Conservation (phyloP, 2,888 invertebrate species). For the Vanessa cardui region DNA sequence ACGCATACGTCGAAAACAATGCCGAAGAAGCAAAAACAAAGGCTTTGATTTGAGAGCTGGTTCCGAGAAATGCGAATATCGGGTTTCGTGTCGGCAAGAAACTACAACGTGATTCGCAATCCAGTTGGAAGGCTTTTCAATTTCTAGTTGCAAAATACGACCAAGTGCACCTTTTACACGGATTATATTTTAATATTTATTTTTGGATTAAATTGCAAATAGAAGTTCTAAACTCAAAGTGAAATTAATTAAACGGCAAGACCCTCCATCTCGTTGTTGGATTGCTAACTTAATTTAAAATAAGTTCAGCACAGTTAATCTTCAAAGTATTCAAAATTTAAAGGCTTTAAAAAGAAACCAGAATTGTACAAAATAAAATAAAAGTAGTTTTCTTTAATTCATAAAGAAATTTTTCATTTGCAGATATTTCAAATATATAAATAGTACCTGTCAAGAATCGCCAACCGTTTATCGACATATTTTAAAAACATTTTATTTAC, state of each 20-base stretch:
- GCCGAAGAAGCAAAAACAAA: conserved; percentile 45
- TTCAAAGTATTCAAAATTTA: too few relatives aligned
- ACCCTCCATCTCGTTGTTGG: too few relatives aligned
- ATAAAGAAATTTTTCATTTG: conserved; percentile 23
- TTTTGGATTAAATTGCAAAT: neutral
- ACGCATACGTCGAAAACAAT: conserved; percentile 27
- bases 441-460: too few relatives aligned
- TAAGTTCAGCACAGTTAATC: too few relatives aligned
- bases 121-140: conserved; percentile 35
- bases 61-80: conserved; percentile 56
- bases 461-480: neutral
- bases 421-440: neutral
- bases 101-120: conserved; percentile 53
- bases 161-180: conserved; percentile 20
- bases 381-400: neutral
- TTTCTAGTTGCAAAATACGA: conserved; percentile 24
- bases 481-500: neutral
- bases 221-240: neutral
- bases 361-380: conserved; percentile 13
- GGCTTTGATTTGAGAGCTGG: conserved; percentile 46
- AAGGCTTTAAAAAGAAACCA: neutral
- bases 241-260: too few relatives aligned
- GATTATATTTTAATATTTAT: neutral
- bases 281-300: too few relatives aligned
- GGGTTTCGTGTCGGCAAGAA: conserved; percentile 55